phyloP scores from a whole-genome alignment of 1,140 invertebrate genomes.

The Meloidogyne floridensis region DNA sequence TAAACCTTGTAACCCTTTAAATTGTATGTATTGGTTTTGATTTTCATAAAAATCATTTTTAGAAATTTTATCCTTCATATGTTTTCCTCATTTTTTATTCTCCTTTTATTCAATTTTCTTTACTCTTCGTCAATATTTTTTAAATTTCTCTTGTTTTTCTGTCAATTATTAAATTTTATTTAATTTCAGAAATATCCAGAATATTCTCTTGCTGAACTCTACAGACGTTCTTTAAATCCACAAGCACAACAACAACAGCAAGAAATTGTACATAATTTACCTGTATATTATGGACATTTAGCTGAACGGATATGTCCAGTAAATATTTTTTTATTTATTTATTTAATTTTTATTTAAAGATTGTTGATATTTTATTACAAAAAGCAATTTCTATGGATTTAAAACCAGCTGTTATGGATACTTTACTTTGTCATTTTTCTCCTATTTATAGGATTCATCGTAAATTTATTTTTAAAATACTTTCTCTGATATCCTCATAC shows the following conservation, averaged over 20 bases:
- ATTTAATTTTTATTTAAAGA: constrained; percentile 26
- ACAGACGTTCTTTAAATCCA: constrained; percentile 24
- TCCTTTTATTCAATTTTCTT: background rate
- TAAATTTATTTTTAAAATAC: constrained; percentile 31
- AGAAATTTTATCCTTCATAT: too few relatives aligned
- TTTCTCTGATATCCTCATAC: too few relatives aligned
- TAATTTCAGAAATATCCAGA: constrained; percentile 41
- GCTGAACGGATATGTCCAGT: constrained; percentile 45
- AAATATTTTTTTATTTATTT: constrained; percentile 16
- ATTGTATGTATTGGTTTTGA: too few relatives aligned
- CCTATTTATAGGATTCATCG: constrained; percentile 50
- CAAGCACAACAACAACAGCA: constrained; percentile 12
- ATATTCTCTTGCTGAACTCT: constrained; percentile 36
- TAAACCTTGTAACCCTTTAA: too few relatives aligned
- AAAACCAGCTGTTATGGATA: constrained; percentile 33
- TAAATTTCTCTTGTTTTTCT: background rate
- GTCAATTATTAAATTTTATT: background rate
- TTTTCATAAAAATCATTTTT: too few relatives aligned
- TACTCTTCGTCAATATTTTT: too few relatives aligned
- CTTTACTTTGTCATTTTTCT: constrained; percentile 38
- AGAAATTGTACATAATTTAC: constrained; percentile 27
- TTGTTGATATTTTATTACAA: constrained; percentile 48
- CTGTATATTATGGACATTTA: constrained; percentile 40
- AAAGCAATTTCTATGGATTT: constrained; percentile 45
- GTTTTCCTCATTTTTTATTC: too few relatives aligned